A percentile compares a stretch with the other conserved stretches of the same genome.
Conservation (phyloP, 1,140 invertebrate species). For the Phymastichus coffea region DNA sequence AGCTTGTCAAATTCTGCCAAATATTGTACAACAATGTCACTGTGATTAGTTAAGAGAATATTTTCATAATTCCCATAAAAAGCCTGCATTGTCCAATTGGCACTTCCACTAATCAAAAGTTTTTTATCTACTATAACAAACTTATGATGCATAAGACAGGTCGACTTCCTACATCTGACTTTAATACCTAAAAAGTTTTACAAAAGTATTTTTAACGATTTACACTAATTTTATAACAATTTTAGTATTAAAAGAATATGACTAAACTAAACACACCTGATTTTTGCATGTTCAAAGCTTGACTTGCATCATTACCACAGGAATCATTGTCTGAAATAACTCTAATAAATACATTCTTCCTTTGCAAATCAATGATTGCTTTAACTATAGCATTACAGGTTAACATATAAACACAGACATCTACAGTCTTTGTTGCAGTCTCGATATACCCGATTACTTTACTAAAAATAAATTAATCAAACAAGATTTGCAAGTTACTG, state of each 20-base stretch:
- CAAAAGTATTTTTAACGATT: background rate
- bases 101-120: slow-evolving; percentile 69
- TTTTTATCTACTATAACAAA: slow-evolving; percentile 70
- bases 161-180: slow-evolving; percentile 45
- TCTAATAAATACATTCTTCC: slow-evolving; percentile 61
- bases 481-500: background rate
- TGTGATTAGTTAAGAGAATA: slow-evolving; percentile 59
- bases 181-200: slow-evolving; percentile 51
- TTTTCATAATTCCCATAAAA: slow-evolving; percentile 69
- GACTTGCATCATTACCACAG: background rate
- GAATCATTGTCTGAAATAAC: slow-evolving; percentile 64
- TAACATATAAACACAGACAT: slow-evolving; percentile 72
- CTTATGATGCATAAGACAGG: slow-evolving; percentile 75
- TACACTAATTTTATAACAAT: background rate
- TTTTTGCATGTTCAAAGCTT: slow-evolving; percentile 13
- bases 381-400: slow-evolving; percentile 63
- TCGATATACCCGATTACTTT: slow-evolving; percentile 54
- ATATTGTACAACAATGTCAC: slow-evolving; percentile 48
- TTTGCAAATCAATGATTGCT: slow-evolving; percentile 59
- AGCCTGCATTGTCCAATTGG: slow-evolving; percentile 75
- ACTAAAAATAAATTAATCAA: slow-evolving; percentile 35
- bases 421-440: slow-evolving; percentile 60
- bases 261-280: slow-evolving; percentile 24
- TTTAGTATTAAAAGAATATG: background rate
- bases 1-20: slow-evolving; percentile 45